Evolutionary conservation across 2,888 invertebrate species (phyloP).

Genomic region (Melanostoma mellinum): DNA sequence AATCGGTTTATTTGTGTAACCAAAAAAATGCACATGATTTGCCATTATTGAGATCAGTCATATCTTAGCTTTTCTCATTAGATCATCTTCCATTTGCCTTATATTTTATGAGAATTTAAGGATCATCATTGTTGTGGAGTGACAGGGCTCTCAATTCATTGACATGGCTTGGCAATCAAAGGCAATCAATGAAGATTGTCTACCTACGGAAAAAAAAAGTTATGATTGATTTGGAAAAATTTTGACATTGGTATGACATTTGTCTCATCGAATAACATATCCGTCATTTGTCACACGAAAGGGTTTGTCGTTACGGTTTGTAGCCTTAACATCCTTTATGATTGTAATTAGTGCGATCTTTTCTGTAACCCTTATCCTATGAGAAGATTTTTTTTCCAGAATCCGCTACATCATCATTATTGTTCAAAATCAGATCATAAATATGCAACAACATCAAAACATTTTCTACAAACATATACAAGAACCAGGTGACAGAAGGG

Average conservation of each 20-base stretch:
- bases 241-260: conserved; percentile 46
- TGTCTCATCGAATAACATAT: conserved; percentile 25
- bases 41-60: no score
- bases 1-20: no score
- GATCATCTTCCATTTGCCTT: no score
- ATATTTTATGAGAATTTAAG: no score
- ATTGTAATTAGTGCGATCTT: conserved; percentile 58
- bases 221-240: conserved; percentile 45
- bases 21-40: no score
- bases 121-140: no score
- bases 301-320: neutral
- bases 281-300: conserved; percentile 42
- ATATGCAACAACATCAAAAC: conserved; percentile 60
- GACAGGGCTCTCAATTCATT: neutral
- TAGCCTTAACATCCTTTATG: conserved; percentile 36
- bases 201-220: neutral
- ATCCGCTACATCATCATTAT: conserved; percentile 64
- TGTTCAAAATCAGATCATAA: conserved; percentile 59
- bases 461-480: conserved; percentile 3
- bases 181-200: conserved; percentile 28
- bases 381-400: conserved; percentile 52
- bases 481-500: conserved; percentile 40
- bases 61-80: no score
- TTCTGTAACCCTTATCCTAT: conserved; percentile 33
- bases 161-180: conserved; percentile 58